Base-by-base conservation (phyloP, 2,888 invertebrate genomes). In the Tribolium freemani region DNA sequence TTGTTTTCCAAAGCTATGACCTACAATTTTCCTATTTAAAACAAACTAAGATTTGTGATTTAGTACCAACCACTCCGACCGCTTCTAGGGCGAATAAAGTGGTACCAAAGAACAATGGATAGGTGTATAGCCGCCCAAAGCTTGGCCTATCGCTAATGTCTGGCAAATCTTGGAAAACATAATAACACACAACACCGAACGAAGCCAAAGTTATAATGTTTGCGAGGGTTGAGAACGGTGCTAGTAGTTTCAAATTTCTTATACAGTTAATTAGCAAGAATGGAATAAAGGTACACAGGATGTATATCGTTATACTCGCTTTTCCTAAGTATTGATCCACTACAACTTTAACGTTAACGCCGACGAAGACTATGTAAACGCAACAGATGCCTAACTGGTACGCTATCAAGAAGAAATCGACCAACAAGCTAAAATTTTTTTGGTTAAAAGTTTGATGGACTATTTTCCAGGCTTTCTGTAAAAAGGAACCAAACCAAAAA, bases 81-180 rank as follows among this genome's bases (percentile, higher is more conserved):
- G 98, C 97, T 89, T 99, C 98, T 80, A 99, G 91, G 0, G 99
- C 96, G 85, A 97, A 99, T 57, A 99, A 89, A 0, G 97, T 98
- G 0, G 97, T 98, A 46, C 98, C 98, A 84, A 99, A 97, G 88
- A 96, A 99, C 0, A 99, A 89, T 0, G 99, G 98, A 81, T 96
- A 93, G 66, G 92, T 90, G 31, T 88, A 86, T 1, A 92, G 83
- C 5, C 90, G 87, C 0, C 93, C 95, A 58, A 93, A 89, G 0
- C 92, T 88, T 2, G 88, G 88, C 72, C 91, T 89, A 48, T 90
- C 90, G 6, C 90, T 89, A 0, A 93, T 87, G 0, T 90, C 87
- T 0, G 93, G 90, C 0, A 93, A 87, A 51, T 93, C 92, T 71
- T 91, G 90, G 84, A 96, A 93, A 76, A 97, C 89, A 83, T 94